Base-by-base conservation (phyloP, 2,888 invertebrate species). In the Erebia aethiops region DNA sequence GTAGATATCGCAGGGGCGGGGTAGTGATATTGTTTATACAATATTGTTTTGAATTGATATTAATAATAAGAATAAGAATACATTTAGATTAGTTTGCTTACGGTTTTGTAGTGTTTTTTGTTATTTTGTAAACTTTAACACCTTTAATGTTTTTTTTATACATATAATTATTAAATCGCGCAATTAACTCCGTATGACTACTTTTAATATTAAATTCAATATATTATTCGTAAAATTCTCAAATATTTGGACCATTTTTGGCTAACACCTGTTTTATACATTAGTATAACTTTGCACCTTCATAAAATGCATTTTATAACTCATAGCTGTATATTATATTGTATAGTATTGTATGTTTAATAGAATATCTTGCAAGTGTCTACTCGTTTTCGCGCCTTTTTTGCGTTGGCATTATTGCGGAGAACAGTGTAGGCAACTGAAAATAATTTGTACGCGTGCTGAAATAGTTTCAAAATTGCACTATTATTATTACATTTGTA, bases 121-220 rank as follows among this genome's bases (percentile, higher is more conserved):
- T 91, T 91, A 91, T 86, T 87, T 86, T 90, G 88, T 89, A 91
- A 89, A 90, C 86, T 89, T 89, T 91, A 92, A 92, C 90, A 88
- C 80, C 84, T 84, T 81, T 83, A 83, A 85, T 84, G 83, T 81
- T 84, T 82, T 84, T n/a, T 81, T 81, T 82, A 81, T 80, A 81
- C 84, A 83, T 81, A 5, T 35, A 35, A 35, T 18, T 46, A 62
- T 49, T 76, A 88, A 87, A 82, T 87, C 84, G 83, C 86, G 88
- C 88, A 85, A 88, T 88, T 87, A 88, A 89, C 86, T 83, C 84
- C 79, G 83, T 84, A 83, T 84, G 84, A 84, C 80, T 83, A 80
- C 14, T 82, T 82, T 82, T 85, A 84, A 74, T 64, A 46, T 76
- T 80, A 73, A 46, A 21, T 26, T 21, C 49, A 21, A 82, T 82